Base-by-base conservation (phyloP, 2,113 vertebrate genomes). In the Gambusia affinis region DNA sequence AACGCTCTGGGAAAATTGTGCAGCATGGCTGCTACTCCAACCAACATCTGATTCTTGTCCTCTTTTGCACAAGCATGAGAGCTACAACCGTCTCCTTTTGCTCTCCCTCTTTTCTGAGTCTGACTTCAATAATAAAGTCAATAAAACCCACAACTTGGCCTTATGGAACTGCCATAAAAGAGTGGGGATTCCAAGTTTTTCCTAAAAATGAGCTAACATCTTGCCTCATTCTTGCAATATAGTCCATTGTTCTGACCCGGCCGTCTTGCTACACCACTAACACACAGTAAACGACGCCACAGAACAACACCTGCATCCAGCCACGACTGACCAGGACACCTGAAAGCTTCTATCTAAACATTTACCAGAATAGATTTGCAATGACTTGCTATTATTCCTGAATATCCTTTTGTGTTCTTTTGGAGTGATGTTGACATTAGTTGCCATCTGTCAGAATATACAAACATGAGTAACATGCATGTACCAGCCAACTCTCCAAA, bases 391-490 rank as follows among this genome's bases (percentile, higher is more conserved):
- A n/a, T 33, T 64, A 30, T 65, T 73, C 64, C 47, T 60, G 1
- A 76, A 79, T 65, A 54, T 61, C 8, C 60, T 44, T 29, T n/a
- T 1, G 10, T 83, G 71, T 35, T 66, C 67, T 54, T 85, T 71
- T 31, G 29, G 24, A 57, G 60, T 66, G 62, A 61, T 57, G 42
- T 12, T 12, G 63, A 61, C 64, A 47, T 37, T 60, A 63, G 64
- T 54, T 22, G n/a, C 42, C 72, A 69, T 70, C 70, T 72, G 80
- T 63, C 82, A 78, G 61, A 68, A 11, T 12, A 79, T 39, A 75
- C 77, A 79, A 75, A 87, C 79, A 75, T 67, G 47, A 69, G 17
- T 73, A 4, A 84, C 70, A 19, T 64, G 78, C 78, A 33, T 68
- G 72, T 60, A 82, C 63, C 64, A 33, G 73, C 78, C 80, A 72